Evolutionary conservation across 2,888 invertebrate genomes (phyloP), one percentile per base, ranked within the genome.

Genomic region (Macrosoma leucophasiata): DNA sequence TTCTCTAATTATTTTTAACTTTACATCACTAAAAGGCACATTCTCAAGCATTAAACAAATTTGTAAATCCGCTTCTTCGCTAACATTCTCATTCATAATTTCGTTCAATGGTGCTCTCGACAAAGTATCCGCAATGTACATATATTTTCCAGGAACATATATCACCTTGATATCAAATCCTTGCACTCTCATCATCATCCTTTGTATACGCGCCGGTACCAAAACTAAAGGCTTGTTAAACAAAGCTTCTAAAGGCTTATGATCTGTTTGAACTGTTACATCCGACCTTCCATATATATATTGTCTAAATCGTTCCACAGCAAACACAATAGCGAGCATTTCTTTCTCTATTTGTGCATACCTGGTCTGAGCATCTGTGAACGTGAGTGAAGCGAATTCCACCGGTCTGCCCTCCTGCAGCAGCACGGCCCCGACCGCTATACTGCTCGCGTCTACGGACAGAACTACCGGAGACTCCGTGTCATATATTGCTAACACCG

Each of bases 291-390:
- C 59, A 29, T 33, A 58, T 3, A 55, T 29, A 14, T 56, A 58
- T 13, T 55, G 52, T n/a, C 44, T 46, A 34, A 54, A 57, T 4
- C 38, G 21, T 18, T 51, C 49, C 1, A 33, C 15, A 1, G 50
- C 56, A 29, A 52, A 56, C 0, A 58, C 50, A 5, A 56, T 55
- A 1, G 54, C 55, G 2, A 55, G 17, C 38, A 58, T 23, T 20
- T 58, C 58, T 12, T 58, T 57, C 13, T 55, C 55, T 7, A 57
- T 58, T 29, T 53, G 52, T 0, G 55, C 52, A 12, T 51, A 51
- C 4, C 46, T 33, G 11, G 28, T 21, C 26, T 50, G 47, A 1
- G 51, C 34, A 6, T 44, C 43, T 0, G 51, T 49, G 4, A 52
- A 34, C 9, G 48, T 44, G 6, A 24, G 13, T 10, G 25, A 46